Conservation (phyloP, 2,797 vertebrate genomes). For the Anniella stebbinsi region DNA sequence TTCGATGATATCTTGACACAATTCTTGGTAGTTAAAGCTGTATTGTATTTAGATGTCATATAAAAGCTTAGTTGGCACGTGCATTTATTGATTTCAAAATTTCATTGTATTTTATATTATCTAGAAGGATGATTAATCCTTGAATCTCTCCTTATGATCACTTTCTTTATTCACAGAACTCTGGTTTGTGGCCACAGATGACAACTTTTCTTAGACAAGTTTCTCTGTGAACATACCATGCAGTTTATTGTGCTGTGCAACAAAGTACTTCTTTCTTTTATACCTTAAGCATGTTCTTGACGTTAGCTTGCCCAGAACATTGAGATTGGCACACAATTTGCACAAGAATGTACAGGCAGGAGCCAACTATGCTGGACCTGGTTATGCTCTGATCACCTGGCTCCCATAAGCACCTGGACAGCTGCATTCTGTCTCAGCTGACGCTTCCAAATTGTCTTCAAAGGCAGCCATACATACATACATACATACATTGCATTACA, state of each 20-base stretch:
- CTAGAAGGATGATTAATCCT: constrained; percentile 51
- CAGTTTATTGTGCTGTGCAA: background rate
- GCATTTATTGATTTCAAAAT: constrained; percentile 73
- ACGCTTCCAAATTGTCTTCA: background rate
- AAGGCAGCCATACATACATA: background rate
- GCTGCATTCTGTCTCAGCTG: background rate
- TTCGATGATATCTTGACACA: constrained; percentile 61
- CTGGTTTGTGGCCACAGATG: constrained; percentile 54
- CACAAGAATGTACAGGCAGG: background rate
- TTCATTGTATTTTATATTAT: constrained; percentile 62
- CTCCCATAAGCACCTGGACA: too few species aligned
- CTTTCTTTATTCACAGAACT: constrained; percentile 55
- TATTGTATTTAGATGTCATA: constrained; percentile 77
- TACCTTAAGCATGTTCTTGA: fast-evolving
- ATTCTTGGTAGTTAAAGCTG: constrained; percentile 69
- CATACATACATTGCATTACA: background rate
- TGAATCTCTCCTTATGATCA: constrained; percentile 64
- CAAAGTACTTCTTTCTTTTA: constrained; percentile 11
- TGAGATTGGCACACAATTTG: background rate
- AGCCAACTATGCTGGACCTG: too few species aligned
- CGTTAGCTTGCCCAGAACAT: background rate
- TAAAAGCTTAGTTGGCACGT: constrained; percentile 72
- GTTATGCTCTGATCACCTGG: background rate
- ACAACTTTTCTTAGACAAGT: background rate
- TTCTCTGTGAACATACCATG: background rate